A percentile compares a stretch with the other conserved stretches of the same genome.
Conservation (phyloP, 1,140 invertebrate genomes). For the Lordiphosa mommai region DNA sequence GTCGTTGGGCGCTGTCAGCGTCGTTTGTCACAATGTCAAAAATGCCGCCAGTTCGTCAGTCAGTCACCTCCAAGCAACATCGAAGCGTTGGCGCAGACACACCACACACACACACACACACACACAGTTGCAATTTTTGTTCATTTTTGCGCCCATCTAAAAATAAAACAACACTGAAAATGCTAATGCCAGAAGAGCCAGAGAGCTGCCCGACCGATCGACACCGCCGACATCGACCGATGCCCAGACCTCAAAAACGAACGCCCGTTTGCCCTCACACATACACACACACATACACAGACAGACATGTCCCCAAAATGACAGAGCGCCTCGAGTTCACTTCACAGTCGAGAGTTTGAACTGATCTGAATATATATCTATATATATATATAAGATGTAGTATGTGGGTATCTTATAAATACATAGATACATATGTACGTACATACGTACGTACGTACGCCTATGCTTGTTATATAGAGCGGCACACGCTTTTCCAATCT, state of each 20-base stretch:
- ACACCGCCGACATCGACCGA: conserved; percentile 50
- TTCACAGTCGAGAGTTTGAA: conserved; percentile 45
- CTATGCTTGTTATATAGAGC: conserved; percentile 3
- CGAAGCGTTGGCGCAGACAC: conserved; percentile 39
- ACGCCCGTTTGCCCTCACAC: conserved; percentile 48
- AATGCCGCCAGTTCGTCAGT: conserved; percentile 41
- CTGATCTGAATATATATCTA: conserved; percentile 42
- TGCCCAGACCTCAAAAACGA: conserved; percentile 44
- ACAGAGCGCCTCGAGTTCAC: conserved; percentile 46
- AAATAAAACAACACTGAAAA: conserved; percentile 61
- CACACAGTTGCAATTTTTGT: conserved; percentile 12
- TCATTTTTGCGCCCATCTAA: conserved; percentile 42
- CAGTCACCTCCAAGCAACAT: conserved; percentile 46
- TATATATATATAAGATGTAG: conserved; percentile 5
- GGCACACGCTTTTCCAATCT: conserved; percentile 9
- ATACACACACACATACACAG: conserved; percentile 13
- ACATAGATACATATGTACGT: background rate
- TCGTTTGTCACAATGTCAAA: conserved; percentile 42
- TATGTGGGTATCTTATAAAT: conserved; percentile 1
- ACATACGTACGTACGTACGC: background rate
- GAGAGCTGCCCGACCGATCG: conserved; percentile 41
- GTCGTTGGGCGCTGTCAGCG: conserved; percentile 42
- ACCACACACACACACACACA: conserved; percentile 7
- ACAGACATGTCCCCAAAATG: conserved; percentile 32
- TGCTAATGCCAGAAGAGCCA: conserved; percentile 56